Conservation (phyloP, 2,888 invertebrate genomes). For the Eilema griseolum region DNA sequence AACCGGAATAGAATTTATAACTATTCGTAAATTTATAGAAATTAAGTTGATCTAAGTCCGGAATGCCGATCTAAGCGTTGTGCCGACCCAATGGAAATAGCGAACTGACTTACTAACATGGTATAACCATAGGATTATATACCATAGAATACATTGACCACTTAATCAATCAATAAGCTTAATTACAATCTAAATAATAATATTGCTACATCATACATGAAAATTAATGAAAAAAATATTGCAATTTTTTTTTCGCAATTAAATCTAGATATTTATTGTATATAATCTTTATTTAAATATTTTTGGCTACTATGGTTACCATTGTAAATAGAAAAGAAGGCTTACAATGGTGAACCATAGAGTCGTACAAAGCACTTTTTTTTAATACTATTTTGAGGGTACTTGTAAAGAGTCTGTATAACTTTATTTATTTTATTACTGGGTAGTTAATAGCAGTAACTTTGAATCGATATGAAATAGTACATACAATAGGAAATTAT, state of each 20-base stretch:
- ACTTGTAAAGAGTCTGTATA: constrained; percentile 24
- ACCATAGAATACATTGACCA: constrained; percentile 39
- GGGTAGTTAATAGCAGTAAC: constrained; percentile 18
- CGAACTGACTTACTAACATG: constrained; percentile 51
- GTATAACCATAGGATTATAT: constrained; percentile 15
- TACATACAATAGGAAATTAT: constrained; percentile 39
- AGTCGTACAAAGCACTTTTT: constrained; percentile 8
- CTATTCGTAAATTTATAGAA: constrained; percentile 48
- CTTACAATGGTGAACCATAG: constrained; percentile 19
- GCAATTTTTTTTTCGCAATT: constrained; percentile 21
- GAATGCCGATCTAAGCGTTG: constrained; percentile 68
- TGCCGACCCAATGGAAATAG: constrained; percentile 51
- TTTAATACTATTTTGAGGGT: not conserved
- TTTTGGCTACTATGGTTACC: constrained; percentile 23
- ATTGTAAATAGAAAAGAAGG: constrained; percentile 11
- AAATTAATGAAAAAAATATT: constrained; percentile 33
- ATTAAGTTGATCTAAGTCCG: constrained; percentile 51
- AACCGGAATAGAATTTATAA: constrained; percentile 57
- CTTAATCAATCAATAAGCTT: constrained; percentile 46
- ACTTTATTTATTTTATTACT: constrained; percentile 27
- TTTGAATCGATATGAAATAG: constrained; percentile 31
- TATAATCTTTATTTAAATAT: constrained; percentile 30
- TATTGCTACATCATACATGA: constrained; percentile 52
- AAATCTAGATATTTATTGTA: constrained; percentile 28
- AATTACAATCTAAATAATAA: constrained; percentile 54